Conservation (phyloP, 2,888 invertebrate genomes). For the Anoplius nigerrimus region DNA sequence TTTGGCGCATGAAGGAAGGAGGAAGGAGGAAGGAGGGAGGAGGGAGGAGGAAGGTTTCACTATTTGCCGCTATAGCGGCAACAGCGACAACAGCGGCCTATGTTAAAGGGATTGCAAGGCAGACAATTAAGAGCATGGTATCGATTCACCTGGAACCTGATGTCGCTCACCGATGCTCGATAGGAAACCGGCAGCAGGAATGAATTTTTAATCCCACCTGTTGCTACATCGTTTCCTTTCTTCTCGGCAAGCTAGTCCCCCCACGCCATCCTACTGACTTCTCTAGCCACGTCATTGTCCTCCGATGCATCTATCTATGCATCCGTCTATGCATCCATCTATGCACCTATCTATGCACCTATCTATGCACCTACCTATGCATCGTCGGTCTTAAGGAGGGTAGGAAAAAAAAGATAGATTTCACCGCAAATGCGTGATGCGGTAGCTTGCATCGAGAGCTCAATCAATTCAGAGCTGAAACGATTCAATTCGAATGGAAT, state of each 20-base stretch:
- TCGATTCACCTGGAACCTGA: conserved; percentile 51
- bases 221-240: conserved; percentile 42
- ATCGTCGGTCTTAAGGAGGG: no score
- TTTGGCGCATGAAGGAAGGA: no score
- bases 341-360: background rate
- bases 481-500: no score
- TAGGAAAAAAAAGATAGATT: no score
- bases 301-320: background rate
- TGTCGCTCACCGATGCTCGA: conserved; percentile 49
- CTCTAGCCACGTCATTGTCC: background rate
- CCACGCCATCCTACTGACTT: conserved; percentile 4
- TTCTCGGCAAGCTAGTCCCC: conserved; percentile 11
- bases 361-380: background rate
- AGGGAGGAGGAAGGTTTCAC: no score
- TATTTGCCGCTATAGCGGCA: no score
- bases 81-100: no score
- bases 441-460: no score
- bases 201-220: conserved; percentile 65
- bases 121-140: conserved; percentile 54
- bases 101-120: conserved; percentile 1
- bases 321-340: no score
- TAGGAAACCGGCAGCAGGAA: conserved; percentile 41
- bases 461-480: no score
- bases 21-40: no score
- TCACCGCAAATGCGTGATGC: no score